These are phyloP conservation scores for Aphelinus certus DNA, from an alignment of 1,140 invertebrate species.

Conservation along the genomic window DNA sequence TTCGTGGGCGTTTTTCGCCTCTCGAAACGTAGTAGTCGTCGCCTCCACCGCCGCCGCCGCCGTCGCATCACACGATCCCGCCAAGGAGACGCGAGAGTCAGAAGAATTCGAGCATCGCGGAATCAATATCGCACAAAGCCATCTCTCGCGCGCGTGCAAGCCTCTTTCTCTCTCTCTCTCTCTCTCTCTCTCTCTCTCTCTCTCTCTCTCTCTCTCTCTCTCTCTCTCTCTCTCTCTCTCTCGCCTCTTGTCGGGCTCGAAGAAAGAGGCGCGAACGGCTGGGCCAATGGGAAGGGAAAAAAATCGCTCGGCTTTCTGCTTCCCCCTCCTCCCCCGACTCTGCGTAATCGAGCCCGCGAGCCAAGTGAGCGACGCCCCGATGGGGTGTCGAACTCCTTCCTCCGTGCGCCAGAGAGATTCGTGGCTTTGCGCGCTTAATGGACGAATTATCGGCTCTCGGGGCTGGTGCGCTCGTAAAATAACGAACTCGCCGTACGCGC, in stretches of 20 bases:
- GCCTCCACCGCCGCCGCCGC: constrained; percentile 19
- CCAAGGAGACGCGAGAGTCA: constrained; percentile 44
- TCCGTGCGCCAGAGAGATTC: background rate
- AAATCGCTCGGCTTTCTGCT: background rate
- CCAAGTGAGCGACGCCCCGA: background rate
- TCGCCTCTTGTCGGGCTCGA: background rate
- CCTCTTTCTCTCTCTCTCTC: constrained; percentile 29
- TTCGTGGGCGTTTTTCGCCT: constrained; percentile 38
- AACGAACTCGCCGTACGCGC: constrained; percentile 17
- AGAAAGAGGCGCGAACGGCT: background rate
- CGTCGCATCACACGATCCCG: constrained; percentile 38
- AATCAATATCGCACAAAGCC: constrained; percentile 63
- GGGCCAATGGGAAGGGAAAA: constrained; percentile 5
- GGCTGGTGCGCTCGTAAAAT: constrained; percentile 20
- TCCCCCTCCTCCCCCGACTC: background rate
- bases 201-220: background rate
- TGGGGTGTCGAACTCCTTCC: constrained; percentile 17
- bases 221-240: constrained; percentile 23
- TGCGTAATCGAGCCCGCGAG: constrained; percentile 22
- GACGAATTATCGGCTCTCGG: constrained; percentile 30
- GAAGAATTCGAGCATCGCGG: constrained; percentile 58
- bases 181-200: background rate
- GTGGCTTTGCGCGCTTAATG: constrained; percentile 28
- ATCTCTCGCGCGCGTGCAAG: constrained; percentile 41
- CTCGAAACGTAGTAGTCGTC: background rate